These are phyloP conservation scores for Orthosia cruda DNA, from an alignment of 2,888 invertebrate genomes.

Conservation along the genomic window DNA sequence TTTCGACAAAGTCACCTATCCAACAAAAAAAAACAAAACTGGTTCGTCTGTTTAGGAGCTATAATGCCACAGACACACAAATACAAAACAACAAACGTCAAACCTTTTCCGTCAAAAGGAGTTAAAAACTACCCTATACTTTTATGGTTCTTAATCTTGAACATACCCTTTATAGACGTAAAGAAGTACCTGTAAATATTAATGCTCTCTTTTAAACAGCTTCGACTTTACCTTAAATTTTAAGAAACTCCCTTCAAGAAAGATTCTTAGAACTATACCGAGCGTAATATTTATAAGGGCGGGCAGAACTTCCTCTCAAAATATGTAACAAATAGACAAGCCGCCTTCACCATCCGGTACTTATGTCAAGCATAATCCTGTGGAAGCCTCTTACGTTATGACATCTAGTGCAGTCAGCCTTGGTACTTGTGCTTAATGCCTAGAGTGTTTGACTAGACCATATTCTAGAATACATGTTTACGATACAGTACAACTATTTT, in stretches of 20 bases:
- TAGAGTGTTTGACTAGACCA: not conserved
- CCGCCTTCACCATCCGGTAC: not conserved
- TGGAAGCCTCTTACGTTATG: constrained; percentile 17
- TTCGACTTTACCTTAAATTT: not conserved
- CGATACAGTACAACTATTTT: too few relatives aligned
- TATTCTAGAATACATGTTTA: not conserved
- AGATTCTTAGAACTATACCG: not conserved
- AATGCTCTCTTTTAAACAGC: not conserved
- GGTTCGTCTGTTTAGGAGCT: too few relatives aligned
- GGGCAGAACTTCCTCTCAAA: not conserved
- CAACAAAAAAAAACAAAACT: too few relatives aligned
- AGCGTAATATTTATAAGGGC: not conserved
- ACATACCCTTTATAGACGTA: too few relatives aligned
- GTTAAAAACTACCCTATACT: too few relatives aligned
- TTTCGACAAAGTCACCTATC: too few relatives aligned
- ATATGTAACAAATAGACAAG: not conserved
- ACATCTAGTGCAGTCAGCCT: constrained; percentile 16
- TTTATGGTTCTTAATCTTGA: too few relatives aligned
- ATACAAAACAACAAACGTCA: too few relatives aligned
- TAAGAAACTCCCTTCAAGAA: not conserved
- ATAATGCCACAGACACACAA: too few relatives aligned
- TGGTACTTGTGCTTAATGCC: not conserved
- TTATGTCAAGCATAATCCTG: constrained; percentile 29
- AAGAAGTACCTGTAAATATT: not conserved
- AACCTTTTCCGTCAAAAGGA: too few relatives aligned